A percentile compares a stretch with the other conserved stretches of the same genome.
phyloP scores from a whole-genome alignment of 2,888 invertebrate species.

The Erebia epiphron region DNA sequence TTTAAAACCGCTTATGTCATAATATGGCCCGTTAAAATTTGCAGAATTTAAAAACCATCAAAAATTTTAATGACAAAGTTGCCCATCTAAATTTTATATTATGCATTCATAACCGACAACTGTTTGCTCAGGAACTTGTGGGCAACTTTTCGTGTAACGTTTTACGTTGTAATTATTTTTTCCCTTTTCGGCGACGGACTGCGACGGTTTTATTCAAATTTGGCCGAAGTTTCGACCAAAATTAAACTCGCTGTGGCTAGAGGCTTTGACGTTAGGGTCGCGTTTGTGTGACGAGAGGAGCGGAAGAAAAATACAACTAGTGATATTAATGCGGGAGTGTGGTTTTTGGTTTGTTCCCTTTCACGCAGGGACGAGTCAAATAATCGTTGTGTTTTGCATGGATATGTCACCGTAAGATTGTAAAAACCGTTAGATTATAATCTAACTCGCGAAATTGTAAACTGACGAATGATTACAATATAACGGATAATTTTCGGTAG shows the following conservation, averaged over 20 bases:
- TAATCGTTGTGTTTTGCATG: no score
- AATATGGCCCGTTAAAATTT: not conserved
- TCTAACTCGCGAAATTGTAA: no score
- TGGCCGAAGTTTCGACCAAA: slow-evolving; percentile 29
- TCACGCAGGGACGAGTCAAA: no score
- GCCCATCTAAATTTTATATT: not conserved
- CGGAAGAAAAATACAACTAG: not conserved
- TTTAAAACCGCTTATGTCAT: no score
- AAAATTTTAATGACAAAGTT: not conserved
- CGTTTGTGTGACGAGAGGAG: slow-evolving; percentile 1
- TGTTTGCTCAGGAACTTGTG: slow-evolving; percentile 6
- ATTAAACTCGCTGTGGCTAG: slow-evolving; percentile 19
- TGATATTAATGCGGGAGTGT: no score
- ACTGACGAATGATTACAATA: no score
- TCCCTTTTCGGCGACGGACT: slow-evolving; percentile 11
- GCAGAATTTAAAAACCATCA: not conserved
- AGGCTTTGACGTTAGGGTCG: slow-evolving; percentile 11
- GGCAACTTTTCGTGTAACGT: slow-evolving; percentile 20
- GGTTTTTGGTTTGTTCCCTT: no score
- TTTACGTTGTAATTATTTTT: slow-evolving; percentile 23
- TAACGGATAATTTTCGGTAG: no score
- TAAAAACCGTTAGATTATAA: no score
- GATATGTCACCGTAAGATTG: no score
- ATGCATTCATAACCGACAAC: not conserved
- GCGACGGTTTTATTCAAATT: slow-evolving; percentile 28